These are phyloP conservation scores for Agrochola macilenta DNA, from an alignment of 2,888 invertebrate species.

Conservation along the genomic window DNA sequence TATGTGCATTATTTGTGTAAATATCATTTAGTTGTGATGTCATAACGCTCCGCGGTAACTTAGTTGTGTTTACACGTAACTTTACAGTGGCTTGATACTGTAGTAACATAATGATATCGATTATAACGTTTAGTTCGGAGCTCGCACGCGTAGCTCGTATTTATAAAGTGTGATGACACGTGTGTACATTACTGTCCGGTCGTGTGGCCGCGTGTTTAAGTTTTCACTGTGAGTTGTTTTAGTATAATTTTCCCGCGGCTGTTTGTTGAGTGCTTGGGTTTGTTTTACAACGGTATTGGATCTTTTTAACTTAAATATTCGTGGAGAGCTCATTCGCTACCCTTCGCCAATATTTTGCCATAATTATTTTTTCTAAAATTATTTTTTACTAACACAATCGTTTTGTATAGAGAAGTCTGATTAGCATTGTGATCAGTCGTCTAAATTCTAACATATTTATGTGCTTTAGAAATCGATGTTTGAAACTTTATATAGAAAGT, in stretches of 20 bases:
- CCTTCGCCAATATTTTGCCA: constrained; percentile 90
- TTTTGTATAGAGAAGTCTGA: constrained; percentile 78
- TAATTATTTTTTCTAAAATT: constrained; percentile 80
- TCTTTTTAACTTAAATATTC: constrained; percentile 81
- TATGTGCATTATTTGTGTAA: constrained; percentile 85
- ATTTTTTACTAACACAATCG: constrained; percentile 79
- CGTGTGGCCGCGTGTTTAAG: constrained; percentile 61
- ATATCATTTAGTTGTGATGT: constrained; percentile 78
- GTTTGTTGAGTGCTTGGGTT: constrained; percentile 77
- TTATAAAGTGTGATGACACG: constrained; percentile 68
- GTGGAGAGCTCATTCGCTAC: constrained; percentile 79
- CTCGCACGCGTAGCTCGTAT: constrained; percentile 64
- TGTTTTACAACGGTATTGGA: constrained; percentile 77
- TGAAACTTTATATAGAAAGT: constrained; percentile 74
- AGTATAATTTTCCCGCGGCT: constrained; percentile 76
- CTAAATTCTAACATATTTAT: constrained; percentile 84
- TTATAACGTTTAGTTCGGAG: constrained; percentile 60
- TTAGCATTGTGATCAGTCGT: constrained; percentile 77
- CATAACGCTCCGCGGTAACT: constrained; percentile 44
- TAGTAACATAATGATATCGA: constrained; percentile 33
- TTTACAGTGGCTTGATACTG: constrained; percentile 53
- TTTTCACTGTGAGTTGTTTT: constrained; percentile 72
- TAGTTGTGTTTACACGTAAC: constrained; percentile 47
- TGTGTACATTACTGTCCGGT: constrained; percentile 60
- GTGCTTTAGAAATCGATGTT: constrained; percentile 76